phyloP scores from a whole-genome alignment of 2,888 invertebrate genomes.

The Sesia bembeciformis region DNA sequence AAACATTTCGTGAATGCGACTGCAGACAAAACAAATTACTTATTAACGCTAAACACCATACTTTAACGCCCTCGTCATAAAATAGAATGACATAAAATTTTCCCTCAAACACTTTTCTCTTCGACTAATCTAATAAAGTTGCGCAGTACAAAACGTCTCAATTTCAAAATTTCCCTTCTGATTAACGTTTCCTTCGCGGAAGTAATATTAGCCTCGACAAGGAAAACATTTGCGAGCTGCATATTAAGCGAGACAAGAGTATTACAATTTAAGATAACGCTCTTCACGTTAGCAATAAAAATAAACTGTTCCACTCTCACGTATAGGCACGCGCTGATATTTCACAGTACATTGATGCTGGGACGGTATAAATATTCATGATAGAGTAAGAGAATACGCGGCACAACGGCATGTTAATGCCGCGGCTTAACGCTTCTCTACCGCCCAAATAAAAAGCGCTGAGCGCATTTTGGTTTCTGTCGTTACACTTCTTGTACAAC shows the following conservation, averaged over 20 bases:
- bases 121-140: neutral
- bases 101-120: too few relatives aligned
- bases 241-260: neutral
- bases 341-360: constrained; percentile 46
- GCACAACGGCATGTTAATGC: constrained; percentile 45
- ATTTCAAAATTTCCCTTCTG: constrained; percentile 3
- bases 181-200: constrained; percentile 3
- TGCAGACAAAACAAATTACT: too few relatives aligned
- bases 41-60: too few relatives aligned
- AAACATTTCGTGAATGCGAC: too few relatives aligned
- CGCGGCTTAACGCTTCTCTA: constrained; percentile 33
- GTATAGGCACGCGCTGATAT: constrained; percentile 19
- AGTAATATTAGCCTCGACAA: neutral
- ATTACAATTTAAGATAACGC: constrained; percentile 1
- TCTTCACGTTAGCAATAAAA: constrained; percentile 5
- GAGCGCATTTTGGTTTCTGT: neutral
- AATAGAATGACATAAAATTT: too few relatives aligned
- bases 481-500: too few relatives aligned
- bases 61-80: too few relatives aligned
- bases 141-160: neutral
- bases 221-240: neutral
- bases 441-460: neutral
- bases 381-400: constrained; percentile 38
- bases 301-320: constrained; percentile 6
- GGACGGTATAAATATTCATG: constrained; percentile 57